Evolutionary conservation across 2,113 vertebrate genomes (phyloP).

Genomic region (Colossoma macropomum): DNA sequence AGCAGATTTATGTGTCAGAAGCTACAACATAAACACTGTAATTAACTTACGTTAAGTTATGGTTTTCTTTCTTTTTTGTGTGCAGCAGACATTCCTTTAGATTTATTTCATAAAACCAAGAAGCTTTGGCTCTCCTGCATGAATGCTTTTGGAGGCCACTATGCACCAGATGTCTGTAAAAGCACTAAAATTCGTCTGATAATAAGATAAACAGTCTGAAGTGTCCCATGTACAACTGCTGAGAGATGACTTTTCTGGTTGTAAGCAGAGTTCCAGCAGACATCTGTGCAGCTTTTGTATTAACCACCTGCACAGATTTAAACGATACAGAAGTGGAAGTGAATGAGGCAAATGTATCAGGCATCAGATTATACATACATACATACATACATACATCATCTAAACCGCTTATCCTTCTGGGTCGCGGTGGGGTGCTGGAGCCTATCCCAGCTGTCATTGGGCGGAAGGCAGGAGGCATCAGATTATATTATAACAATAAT

Average conservation of each 20-base stretch:
- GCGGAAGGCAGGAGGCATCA: no score
- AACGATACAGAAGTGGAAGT: not conserved
- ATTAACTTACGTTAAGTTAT: no score
- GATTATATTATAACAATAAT: no score
- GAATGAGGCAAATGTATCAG: not conserved
- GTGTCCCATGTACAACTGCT: not conserved
- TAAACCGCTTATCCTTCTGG: no score
- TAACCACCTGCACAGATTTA: not conserved
- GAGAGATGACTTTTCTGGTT: not conserved
- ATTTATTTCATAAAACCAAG: no score
- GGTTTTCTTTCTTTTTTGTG: no score
- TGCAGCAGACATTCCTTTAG: no score
- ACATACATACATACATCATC: no score
- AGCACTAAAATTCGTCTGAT: constrained; percentile 4
- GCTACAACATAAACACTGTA: no score
- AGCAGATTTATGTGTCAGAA: no score
- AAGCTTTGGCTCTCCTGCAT: not conserved
- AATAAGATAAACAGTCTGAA: not conserved
- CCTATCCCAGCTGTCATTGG: no score
- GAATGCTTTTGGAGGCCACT: not conserved
- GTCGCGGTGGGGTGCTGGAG: no score
- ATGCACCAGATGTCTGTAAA: not conserved
- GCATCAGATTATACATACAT: not conserved
- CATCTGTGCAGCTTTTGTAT: not conserved
- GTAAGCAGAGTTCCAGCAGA: not conserved